Percentiles rank a stretch among this genome's conserved stretches.
Conservation (phyloP, 2,113 vertebrate genomes). For the Cyphomyrus discorhynchus region DNA sequence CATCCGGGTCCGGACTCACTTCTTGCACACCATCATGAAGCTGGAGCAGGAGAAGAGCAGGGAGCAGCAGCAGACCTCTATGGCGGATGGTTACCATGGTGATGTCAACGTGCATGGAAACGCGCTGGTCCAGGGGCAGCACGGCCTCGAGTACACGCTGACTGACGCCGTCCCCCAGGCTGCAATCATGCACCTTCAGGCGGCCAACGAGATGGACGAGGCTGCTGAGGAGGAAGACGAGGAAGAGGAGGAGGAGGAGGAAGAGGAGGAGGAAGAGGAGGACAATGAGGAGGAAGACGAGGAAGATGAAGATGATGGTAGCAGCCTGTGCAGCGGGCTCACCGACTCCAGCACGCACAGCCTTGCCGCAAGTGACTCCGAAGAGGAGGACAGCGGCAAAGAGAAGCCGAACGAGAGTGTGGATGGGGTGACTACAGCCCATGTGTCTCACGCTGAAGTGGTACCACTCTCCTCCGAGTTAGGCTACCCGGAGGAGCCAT, state of each 20-base stretch:
- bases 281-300: constrained; percentile 56
- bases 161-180: constrained; percentile 72
- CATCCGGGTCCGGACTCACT: constrained; percentile 97
- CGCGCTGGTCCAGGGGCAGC: constrained; percentile 68
- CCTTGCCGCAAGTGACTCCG: constrained; percentile 86
- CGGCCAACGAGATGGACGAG: constrained; percentile 76
- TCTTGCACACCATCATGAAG: constrained; percentile 99
- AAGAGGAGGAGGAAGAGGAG: constrained; percentile 60
- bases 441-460: constrained; percentile 58
- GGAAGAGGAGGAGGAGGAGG: constrained; percentile 63
- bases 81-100: constrained; percentile 72
- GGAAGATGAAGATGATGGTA: constrained; percentile 80
- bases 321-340: constrained; percentile 88
- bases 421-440: constrained; percentile 53
- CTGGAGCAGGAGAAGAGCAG: constrained; percentile 93
- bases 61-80: constrained; percentile 76
- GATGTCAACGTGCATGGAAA: constrained; percentile 68
- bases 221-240: constrained; percentile 78
- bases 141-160: constrained; percentile 76
- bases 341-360: constrained; percentile 96
- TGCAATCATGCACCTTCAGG: constrained; percentile 76
- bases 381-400: constrained; percentile 77
- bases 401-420: constrained; percentile 74
- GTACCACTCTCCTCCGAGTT: constrained; percentile 78
- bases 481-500: constrained; percentile 74